Evolutionary conservation across 2,113 vertebrate genomes (phyloP), one percentile per base, ranked within the genome.

Genomic region (Pseudorasbora parva): DNA sequence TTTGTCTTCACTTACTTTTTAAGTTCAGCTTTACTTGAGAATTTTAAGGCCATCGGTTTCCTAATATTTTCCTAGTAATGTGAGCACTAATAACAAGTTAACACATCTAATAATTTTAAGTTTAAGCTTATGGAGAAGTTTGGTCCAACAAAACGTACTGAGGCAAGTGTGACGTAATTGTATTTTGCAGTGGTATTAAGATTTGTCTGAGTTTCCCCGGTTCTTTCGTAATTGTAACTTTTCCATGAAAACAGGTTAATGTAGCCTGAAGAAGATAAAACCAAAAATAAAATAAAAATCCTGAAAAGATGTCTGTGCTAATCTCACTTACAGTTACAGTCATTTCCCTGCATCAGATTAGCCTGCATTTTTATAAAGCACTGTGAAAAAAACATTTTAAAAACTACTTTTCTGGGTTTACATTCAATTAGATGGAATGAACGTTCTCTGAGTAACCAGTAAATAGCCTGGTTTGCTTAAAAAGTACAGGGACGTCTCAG

Each of bases 381-480:
- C 54, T 14, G 51, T 41, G 10, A n/a, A 77, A 59, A n/a, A 41
- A 23, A 27, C 0, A 33, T 41, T 59, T 41, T 8, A 57, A 56
- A 76, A 77, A 57, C 15, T 8, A 77, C 51, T 77, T 77, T 57
- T 59, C 51, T 77, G 74, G 27, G 27, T 77, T 59, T 57, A 77
- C 74, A 77, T 30, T 59, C 19, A 25, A 77, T 77, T 59, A 41
- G 51, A 77, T 59, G 74, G 51, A 77, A 77, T 77, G 11, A 56
- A 59, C 51, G n/a, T 77, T n/a, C 74, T 56, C 10, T 41, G 74
- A 57, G 45, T 41, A 56, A 57, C 51, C 74, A 57, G 51, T 77
- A 57, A 77, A 77, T 59, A 77, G 14, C 10, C 74, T 59, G 30
- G 49, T n/a, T 30, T 37, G 49, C 74, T 41, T 59, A 60, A 60